Evolutionary conservation across 2,888 invertebrate species (phyloP), one percentile per base, ranked within the genome.

Genomic region (Eurytoma adleriae): DNA sequence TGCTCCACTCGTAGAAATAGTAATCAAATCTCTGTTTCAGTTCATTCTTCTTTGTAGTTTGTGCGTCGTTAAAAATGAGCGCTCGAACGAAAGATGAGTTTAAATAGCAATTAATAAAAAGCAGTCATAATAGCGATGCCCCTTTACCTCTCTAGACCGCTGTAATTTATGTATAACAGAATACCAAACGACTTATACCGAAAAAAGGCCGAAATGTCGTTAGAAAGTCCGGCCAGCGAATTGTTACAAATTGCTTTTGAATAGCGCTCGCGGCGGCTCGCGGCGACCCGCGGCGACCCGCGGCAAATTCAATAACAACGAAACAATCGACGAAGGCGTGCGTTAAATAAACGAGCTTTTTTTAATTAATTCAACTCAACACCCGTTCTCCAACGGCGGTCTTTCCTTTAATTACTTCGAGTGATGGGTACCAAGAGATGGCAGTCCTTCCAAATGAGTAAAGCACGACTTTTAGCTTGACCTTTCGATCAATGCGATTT

Each of bases 231-330:
- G 5, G 2, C 14, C 20, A 40, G 20, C 56, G 56, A 64, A 54
- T 64, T 54, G 20, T 64, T 72, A 72, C 20, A 72, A 72, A 72
- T 72, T 54, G 40, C 40, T 64, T 64, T 64, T 73, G 56, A 64
- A 73, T 73, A 66, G n/a, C 52, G 52, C 27, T 0, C n/a, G n/a
- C n/a, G 1, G 24, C 24, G 2, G 24, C 16, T n/a, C 50, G 14
- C 48, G 16, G 30, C 27, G n/a, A n/a, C n/a, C n/a, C n/a, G n/a
- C n/a, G 1, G 24, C 24, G 2, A 2, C 16, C n/a, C 50, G 14
- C 48, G 16, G 30, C 27, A 18, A 73, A 73, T 73, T 73, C 56
- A 73, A 64, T 54, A 12, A 48, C 48, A 13, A 50, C 2, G 50
- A 14, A 14, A 50, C 50, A n/a, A 59, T 18, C 12, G 59, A 20